Evolutionary conservation across 2,797 vertebrate species (phyloP).

Genomic region (Alectoris magna): DNA sequence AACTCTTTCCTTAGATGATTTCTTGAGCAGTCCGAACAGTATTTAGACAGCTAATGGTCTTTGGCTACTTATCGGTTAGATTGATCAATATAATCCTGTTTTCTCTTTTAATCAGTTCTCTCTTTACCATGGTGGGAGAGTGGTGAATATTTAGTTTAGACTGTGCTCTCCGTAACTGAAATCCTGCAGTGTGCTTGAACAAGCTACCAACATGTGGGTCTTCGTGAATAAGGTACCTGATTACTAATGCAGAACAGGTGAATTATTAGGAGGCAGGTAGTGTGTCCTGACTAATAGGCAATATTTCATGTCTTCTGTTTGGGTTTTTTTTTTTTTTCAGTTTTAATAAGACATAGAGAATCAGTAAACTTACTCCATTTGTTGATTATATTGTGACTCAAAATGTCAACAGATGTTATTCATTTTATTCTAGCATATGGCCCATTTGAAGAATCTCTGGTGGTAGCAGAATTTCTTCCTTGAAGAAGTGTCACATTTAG

Average conservation of each 20-base stretch:
- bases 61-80: neutral
- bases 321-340: neutral
- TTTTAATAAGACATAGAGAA: neutral
- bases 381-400: neutral
- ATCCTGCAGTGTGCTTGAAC: neutral
- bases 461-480: neutral
- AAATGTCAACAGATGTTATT: slow-evolving; percentile 1
- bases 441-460: neutral
- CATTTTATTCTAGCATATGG: neutral
- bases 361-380: neutral
- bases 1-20: neutral
- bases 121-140: neutral
- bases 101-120: neutral
- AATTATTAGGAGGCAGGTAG: slow-evolving; percentile 7
- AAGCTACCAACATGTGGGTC: neutral
- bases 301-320: neutral
- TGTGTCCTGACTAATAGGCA: neutral
- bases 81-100: neutral
- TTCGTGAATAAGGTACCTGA: neutral
- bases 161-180: neutral
- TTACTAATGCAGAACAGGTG: neutral
- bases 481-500: neutral
- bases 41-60: neutral
- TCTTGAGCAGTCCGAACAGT: neutral
- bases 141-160: neutral